Evolutionary conservation across 92 coral and sea anemone genomes (phyloP), one percentile per base, ranked within the genome.

Genomic region (Desmophyllum pertusum): DNA sequence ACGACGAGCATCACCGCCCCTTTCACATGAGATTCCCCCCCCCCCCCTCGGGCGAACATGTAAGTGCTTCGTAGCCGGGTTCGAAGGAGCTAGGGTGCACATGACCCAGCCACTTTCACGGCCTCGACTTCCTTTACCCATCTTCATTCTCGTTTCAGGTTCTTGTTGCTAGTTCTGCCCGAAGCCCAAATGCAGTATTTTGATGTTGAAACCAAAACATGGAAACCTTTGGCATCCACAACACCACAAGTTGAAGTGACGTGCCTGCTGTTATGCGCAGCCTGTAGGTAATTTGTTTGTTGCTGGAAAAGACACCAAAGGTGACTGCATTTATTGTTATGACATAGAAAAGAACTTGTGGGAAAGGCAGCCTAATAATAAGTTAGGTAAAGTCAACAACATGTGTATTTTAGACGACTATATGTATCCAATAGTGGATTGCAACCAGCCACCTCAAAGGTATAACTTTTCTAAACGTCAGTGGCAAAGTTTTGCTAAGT

Each of bases 401-500:
- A 18, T 65, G 17, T 33, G 40, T 37, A 33, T 37, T 33, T 4
- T 65, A 65, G 71, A 37, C 18, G 71, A 29, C 6, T 65, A 65
- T 37, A 65, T 65, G 62, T 79, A 45, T 42, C 37, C 83, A 33
- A 0, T 19, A 4, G 30, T 14, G 18, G 0, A 5, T 0, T n/a
- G n/a, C n/a, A 0, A 18, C 4, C 3, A 41, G 0, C 0, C 1
- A 4, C 73, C 63, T 5, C 74, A 79, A 33, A 79, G 75, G 30
- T 79, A 79, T 15, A 64, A 40, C 21, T 46, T 79, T 14, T 19
- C 74, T 31, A 36, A 48, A 35, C 62, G 41, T 42, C 74, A 31
- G 45, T 65, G 83, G 83, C 83, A 79, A 42, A n/a, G 55, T 40
- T 61, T 78, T 62, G 52, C 46, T 39, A 40, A n/a, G 31, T 25